Base-by-base conservation (phyloP, 2,113 vertebrate genomes). In the Varanus salvator region DNA sequence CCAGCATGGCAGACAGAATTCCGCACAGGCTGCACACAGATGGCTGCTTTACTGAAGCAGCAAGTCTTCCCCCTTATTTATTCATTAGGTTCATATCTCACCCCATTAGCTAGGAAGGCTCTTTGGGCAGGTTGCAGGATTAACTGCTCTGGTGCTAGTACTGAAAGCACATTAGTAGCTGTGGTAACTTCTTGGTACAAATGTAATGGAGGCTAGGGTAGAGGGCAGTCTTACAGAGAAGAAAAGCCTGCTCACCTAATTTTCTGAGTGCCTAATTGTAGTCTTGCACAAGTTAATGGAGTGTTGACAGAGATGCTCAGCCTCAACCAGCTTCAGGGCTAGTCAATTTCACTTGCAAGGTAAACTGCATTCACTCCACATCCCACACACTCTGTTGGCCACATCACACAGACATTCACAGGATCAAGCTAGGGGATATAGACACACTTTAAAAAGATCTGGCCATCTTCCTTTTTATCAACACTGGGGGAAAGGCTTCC, bases 391-490 rank as follows among this genome's bases (percentile, higher is more conserved):
- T 25, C 44, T 64, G 64, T 19, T 77, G 74, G 12, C 27, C 25
- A n/a, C 1, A 8, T 23, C 15, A 23, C 57, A 15, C 38, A 87
- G 57, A 48, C 27, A n/a, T 7, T 23, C 44, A 19, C 71, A 50
- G 29, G 2, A 72, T 71, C 48, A 52, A 14, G 29, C 38, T 50
- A 69, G 1, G 69, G n/a, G 52, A 88, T 82, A 38, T 38, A 77
- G 17, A 48, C 48, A 87, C 2, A 11, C 34, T 64, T 75, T 12
- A 1, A 9, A 52, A 72, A 44, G 12, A 57, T 44, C 71, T 82
- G 84, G 77, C 75, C 4, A 87, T 92, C 93, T 95, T 94, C 94
- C 80, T 77, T 88, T 91, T 89, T 44, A 15, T 52, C 68, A 93
- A 93, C 94, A 94, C 90, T 91, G 90, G 68, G 31, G 34, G 90